Evolutionary conservation across 2,113 vertebrate species (phyloP).

Genomic region (Anthoscopus minutus): DNA sequence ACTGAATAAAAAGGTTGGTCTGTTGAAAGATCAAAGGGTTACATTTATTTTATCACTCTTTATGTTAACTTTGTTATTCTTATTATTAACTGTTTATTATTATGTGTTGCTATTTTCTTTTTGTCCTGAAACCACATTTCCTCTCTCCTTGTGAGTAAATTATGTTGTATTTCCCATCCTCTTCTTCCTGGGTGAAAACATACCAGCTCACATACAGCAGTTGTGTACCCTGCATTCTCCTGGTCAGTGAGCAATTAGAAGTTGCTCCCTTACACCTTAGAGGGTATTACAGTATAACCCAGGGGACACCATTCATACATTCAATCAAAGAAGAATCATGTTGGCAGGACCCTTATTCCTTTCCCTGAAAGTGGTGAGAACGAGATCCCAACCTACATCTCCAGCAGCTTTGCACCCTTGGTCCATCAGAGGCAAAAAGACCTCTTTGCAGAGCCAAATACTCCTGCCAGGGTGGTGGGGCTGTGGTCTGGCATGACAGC

Average conservation of each 20-base stretch:
- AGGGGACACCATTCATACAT: neutral
- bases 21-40: conserved; percentile 16
- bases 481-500: neutral
- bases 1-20: neutral
- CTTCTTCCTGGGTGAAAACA: neutral
- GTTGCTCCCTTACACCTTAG: neutral
- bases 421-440: neutral
- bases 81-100: neutral
- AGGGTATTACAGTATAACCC: neutral
- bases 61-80: neutral
- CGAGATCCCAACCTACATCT: neutral
- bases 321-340: neutral
- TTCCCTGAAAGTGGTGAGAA: neutral
- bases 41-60: neutral
- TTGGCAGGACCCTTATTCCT: neutral
- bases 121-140: neutral
- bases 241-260: neutral
- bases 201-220: neutral
- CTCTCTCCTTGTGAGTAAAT: neutral
- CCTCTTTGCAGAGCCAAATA: fast-evolving
- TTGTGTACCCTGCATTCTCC: neutral
- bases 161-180: neutral
- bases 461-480: too few species aligned
- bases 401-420: neutral
- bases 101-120: neutral